Evolutionary conservation across 2,797 vertebrate genomes (phyloP), one percentile per base, ranked within the genome.

Genomic region (Acropternis orthonyx): DNA sequence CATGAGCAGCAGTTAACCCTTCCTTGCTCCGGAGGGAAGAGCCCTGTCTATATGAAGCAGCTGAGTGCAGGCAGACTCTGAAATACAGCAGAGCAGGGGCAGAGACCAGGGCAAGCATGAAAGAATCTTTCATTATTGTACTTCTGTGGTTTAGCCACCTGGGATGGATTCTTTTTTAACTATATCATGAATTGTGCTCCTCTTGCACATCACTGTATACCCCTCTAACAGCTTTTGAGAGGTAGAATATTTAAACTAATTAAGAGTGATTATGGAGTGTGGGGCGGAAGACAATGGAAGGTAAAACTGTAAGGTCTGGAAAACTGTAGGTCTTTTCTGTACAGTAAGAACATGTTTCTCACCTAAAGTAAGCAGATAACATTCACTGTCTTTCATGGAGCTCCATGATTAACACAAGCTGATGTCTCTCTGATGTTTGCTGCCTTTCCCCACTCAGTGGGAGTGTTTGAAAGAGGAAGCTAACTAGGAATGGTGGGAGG

Each of bases 121-220:
- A 71, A 30, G 14, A 27, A 11, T 27, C 2, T 56, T 49, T 54
- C 19, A 5, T 34, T 74, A 3, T 17, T 62, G 23, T 21, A n/a
- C 14, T 34, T 54, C 24, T 69, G 32, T 67, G 32, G 3, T 46
- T 88, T 55, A 48, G 18, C 21, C 48, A 9, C 19, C 4, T 62
- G 48, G 10, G 8, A 24, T 89, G 39, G 32, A 22, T 49, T 63
- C 1, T 27, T 36, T 80, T 55, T 74, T 46, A 85, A 26, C 27
- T 0, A 0, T 20, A 7, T 24, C 41, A 32, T 54, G 26, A 61
- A 43, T 56, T 59, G 12, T 68, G 32, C 32, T 52, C 14, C 21
- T 74, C 17, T 34, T 62, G 22, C 14, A 48, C 0, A 0, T 67
- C 36, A 24, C 21, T 21, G 10, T 28, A 26, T 1, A 1, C 1